Evolutionary conservation across 2,888 invertebrate species (phyloP).

Genomic region (Agriopis leucophaearia): DNA sequence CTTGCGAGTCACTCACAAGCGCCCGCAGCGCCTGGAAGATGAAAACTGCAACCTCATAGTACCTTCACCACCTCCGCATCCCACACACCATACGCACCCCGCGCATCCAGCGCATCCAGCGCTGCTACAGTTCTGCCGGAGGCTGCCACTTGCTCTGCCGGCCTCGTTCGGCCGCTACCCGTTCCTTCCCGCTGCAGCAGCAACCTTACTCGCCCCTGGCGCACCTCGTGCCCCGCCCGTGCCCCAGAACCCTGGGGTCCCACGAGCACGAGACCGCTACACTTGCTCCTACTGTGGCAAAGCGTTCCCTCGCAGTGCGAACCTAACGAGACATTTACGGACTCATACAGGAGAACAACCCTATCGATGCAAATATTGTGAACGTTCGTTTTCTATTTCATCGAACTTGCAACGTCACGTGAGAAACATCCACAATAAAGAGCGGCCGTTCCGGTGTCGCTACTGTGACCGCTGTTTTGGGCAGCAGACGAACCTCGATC

Average conservation of each 20-base stretch:
- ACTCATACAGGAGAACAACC: conserved; percentile 99
- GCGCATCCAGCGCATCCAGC: conserved; percentile 87
- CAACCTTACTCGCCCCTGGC: conserved; percentile 78
- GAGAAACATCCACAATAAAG: conserved; percentile 99
- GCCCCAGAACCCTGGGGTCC: conserved; percentile 79
- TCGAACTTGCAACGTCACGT: conserved; percentile 99
- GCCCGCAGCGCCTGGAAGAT: conserved; percentile 90
- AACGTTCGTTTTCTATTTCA: conserved; percentile 99
- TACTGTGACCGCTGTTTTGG: conserved; percentile 99
- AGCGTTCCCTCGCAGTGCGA: conserved; percentile 98
- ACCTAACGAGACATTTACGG: conserved; percentile 97
- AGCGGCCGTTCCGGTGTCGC: conserved; percentile 98
- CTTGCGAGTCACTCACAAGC: conserved; percentile 94
- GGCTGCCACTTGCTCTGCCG: conserved; percentile 79
- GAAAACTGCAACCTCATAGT: conserved; percentile 94
- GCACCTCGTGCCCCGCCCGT: conserved; percentile 75
- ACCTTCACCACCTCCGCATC: conserved; percentile 86
- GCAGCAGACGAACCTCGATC: conserved; percentile 99
- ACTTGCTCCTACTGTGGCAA: conserved; percentile 99
- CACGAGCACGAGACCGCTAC: conserved; percentile 94
- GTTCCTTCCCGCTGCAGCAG: conserved; percentile 81
- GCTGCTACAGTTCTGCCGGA: conserved; percentile 78
- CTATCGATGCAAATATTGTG: conserved; percentile 99
- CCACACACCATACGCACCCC: conserved; percentile 84
- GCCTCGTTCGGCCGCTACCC: conserved; percentile 83